These are phyloP conservation scores for Dilophus febrilis DNA, from an alignment of 2,888 invertebrate genomes.

Conservation along the genomic window DNA sequence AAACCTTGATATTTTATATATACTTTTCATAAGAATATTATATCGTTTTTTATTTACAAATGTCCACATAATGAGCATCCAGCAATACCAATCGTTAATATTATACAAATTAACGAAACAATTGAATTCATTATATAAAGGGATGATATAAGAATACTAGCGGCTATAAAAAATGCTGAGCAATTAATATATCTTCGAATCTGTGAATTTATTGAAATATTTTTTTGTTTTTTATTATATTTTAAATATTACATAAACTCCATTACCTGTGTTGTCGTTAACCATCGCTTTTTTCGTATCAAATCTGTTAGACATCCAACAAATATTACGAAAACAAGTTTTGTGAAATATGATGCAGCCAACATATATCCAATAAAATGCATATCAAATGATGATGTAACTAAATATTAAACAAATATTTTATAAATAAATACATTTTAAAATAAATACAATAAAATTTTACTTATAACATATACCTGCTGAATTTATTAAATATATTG, in stretches of 20 bases:
- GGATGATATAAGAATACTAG: conserved; percentile 70
- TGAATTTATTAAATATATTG: conserved; percentile 67
- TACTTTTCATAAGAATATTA: too few relatives aligned
- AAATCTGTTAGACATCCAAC: conserved; percentile 75
- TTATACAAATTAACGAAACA: conserved; percentile 62
- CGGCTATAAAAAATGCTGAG: conserved; percentile 57
- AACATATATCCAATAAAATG: conserved; percentile 68
- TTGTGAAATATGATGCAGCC: conserved; percentile 74
- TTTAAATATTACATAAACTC: too few relatives aligned
- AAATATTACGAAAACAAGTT: conserved; percentile 63
- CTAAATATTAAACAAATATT: too few relatives aligned
- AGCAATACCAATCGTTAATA: conserved; percentile 76
- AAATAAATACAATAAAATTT: too few relatives aligned
- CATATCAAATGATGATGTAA: conserved; percentile 53
- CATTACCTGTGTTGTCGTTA: conserved; percentile 65
- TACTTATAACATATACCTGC: too few relatives aligned
- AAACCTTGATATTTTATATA: too few relatives aligned
- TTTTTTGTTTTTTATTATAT: too few relatives aligned
- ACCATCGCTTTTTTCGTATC: conserved; percentile 41
- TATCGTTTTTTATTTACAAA: conserved; percentile 21
- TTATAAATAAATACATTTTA: too few relatives aligned
- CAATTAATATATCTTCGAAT: conserved; percentile 51
- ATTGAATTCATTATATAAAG: conserved; percentile 52
- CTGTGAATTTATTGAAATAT: too few relatives aligned
- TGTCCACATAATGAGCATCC: conserved; percentile 85